Conservation (phyloP, 2,113 vertebrate genomes). For the Callipepla californica region DNA sequence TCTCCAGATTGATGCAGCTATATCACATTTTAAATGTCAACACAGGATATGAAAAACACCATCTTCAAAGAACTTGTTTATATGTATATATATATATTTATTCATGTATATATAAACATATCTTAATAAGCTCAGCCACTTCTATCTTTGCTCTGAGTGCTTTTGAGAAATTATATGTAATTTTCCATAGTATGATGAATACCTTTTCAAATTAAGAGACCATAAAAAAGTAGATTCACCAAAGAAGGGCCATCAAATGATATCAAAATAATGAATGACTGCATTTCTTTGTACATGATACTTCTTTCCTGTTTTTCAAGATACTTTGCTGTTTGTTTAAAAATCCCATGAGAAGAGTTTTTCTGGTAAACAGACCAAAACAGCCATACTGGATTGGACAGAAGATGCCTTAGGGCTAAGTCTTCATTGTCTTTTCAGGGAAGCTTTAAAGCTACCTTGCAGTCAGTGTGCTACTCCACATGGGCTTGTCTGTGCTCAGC, state of each 20-base stretch:
- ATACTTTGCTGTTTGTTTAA: not conserved
- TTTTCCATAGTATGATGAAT: not conserved
- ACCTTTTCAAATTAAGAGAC: not conserved
- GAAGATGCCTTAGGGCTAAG: not conserved
- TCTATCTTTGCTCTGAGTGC: not conserved
- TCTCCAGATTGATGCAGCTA: conserved; percentile 40
- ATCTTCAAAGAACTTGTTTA: conserved; percentile 47
- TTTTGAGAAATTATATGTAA: not conserved
- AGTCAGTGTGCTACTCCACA: not conserved
- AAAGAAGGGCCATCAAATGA: not conserved
- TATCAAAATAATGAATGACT: not conserved
- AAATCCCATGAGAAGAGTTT: not conserved
- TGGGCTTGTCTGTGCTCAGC: not conserved
- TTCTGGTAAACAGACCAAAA: not conserved
- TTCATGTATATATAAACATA: not conserved
- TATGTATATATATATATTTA: conserved; percentile 37
- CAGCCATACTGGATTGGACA: not conserved
- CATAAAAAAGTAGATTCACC: not conserved
- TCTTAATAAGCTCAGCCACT: not conserved
- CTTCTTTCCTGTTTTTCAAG: not conserved
- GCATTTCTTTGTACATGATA: not conserved
- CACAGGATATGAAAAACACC: conserved; percentile 12
- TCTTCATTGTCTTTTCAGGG: not conserved
- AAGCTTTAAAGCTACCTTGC: not conserved
- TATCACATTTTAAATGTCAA: conserved; percentile 59